Evolutionary conservation across 2,888 invertebrate genomes (phyloP), one percentile per base, ranked within the genome.

Genomic region (Plagodis pulveraria): DNA sequence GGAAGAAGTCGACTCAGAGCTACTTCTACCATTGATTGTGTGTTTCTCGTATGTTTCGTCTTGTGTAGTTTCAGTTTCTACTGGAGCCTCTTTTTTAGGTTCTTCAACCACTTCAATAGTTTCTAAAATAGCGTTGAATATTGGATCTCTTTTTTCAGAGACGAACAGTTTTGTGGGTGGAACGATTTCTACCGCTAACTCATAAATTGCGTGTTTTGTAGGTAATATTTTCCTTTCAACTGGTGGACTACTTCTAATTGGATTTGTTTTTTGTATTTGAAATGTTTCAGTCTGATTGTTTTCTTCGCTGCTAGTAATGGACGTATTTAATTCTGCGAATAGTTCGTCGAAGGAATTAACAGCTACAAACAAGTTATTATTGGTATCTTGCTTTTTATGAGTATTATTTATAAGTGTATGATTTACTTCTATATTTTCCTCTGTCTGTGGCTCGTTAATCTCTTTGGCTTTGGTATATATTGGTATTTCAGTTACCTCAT

Each of bases 331-430:
- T 73, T 88, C 82, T 50, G 84, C 89, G 69, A 90, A 93, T 66
- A 93, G 89, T 82, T 92, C 89, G 66, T 93, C 93, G 72, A 93
- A 92, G 54, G 83, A 81, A 70, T 86, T 85, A 10, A 86, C 91
- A 44, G 78, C 63, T 43, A 77, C 70, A 71, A 86, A 88, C 55
- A 83, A 66, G 68, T 91, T 90, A 56, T 89, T 88, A 69, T 91
- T 89, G 1, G 76, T 35, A 69, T 91, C 89, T 78, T 86, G 74
- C 63, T 68, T 73, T 55, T 64, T 62, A 44, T 52, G 45, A 45
- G 59, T 57, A 41, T 47, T 56, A 51, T 49, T 38, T 55, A 69
- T 68, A 40, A 70, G 46, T 50, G 22, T 22, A 22, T 67, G 48
- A 50, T 70, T 74, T 10, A 71, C 50, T 73, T 81, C 76, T 75